phyloP scores from a whole-genome alignment of 2,888 invertebrate species.

The Spisula subtruncata region DNA sequence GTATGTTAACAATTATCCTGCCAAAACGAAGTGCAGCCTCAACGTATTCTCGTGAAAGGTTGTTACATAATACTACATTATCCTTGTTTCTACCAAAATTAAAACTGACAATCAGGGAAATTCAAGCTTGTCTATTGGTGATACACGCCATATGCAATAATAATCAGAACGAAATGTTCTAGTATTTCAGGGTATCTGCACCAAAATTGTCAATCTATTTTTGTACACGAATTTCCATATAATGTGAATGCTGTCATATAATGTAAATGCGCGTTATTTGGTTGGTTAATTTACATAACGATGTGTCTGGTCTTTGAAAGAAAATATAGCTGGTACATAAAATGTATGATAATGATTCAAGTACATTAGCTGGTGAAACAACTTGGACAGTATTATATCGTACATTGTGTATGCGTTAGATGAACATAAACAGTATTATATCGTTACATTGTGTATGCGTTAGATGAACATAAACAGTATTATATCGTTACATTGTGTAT shows the following conservation, averaged over 20 bases:
- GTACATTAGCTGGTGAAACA: too few species aligned
- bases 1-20: background rate
- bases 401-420: too few species aligned
- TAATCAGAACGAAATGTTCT: background rate
- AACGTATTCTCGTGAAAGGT: background rate
- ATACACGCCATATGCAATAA: background rate
- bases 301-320: background rate
- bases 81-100: background rate
- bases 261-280: background rate
- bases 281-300: background rate
- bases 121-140: background rate
- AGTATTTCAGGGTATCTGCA: background rate
- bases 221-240: background rate
- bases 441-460: too few species aligned
- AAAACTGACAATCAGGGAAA: background rate
- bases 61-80: background rate
- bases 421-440: too few species aligned
- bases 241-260: background rate
- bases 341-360: too few species aligned
- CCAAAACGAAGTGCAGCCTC: background rate
- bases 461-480: too few species aligned
- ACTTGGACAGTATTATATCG: too few species aligned
- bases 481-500: too few species aligned
- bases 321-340: background rate
- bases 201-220: background rate